Base-by-base conservation (phyloP, 1,140 invertebrate species). In the Andrena cerasifolii region DNA sequence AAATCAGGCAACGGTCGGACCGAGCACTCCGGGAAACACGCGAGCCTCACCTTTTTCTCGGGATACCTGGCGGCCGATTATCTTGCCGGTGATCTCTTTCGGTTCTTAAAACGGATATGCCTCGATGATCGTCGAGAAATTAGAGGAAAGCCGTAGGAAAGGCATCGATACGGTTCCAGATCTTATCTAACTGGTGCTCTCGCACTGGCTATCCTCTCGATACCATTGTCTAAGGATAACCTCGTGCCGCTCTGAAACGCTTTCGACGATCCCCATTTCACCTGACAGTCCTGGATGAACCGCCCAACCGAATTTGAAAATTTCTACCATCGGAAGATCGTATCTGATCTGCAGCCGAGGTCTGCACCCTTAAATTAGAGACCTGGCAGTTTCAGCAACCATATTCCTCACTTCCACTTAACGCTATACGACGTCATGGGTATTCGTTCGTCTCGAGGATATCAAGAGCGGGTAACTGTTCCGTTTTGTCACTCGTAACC, bases 121-220 rank as follows among this genome's bases (percentile, higher is more conserved):
- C 16, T 24, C 49, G 66, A 56, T 58, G 62, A 62, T 61, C 31
- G 53, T 12, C 62, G 63, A 72, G 80, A 82, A 83, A 82, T 83
- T 83, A 83, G 70, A 62, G 80, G 68, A 82, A 83, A 83, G 63
- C 28, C 67, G 40, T 26, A 28, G 79, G 31, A 65, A 66, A 74
- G 61, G 47, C 31, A 63, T 49, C 74, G 68, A 62, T 71, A 36
- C 51, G 36, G 47, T 66, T 54, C n/a, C 63, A 58, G 58, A 83
- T 83, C 43, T 40, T 74, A 82, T 79, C 82, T 24, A 31, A 54
- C 31, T 58, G 58, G 40, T 65, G 62, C 56, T 83, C 62, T 61
- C 61, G 67, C 67, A 45, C 79, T 36, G 45, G 66, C 80, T 78
- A 73, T 83, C 78, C 71, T 61, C 53, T 10, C 45, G 36, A 68